These are phyloP conservation scores for Dicycla oo DNA, from an alignment of 2,888 invertebrate genomes.

Conservation along the genomic window DNA sequence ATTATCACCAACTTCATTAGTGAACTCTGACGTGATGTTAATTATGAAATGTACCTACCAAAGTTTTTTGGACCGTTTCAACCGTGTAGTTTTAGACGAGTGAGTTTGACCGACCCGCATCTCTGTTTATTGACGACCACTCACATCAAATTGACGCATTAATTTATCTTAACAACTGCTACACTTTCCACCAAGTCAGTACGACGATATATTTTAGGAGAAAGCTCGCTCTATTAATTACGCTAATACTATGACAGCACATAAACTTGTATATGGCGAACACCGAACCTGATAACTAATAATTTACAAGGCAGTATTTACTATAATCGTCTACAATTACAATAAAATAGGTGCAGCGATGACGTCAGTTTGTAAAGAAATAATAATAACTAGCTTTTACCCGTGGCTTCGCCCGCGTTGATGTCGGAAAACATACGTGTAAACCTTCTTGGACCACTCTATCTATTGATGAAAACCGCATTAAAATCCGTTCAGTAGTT, in stretches of 20 bases:
- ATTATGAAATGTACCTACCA: neutral
- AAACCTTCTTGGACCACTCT: too few relatives aligned
- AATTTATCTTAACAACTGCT: constrained; percentile 77
- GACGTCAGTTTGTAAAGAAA: neutral
- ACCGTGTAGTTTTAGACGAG: constrained; percentile 14
- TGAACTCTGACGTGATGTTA: neutral
- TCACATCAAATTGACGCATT: constrained; percentile 76
- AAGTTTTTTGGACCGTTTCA: neutral
- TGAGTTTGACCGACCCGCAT: constrained; percentile 70
- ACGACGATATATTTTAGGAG: constrained; percentile 73
- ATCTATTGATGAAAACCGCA: too few relatives aligned
- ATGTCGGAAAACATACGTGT: too few relatives aligned
- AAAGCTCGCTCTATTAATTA: constrained; percentile 69
- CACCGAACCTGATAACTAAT: constrained; percentile 4
- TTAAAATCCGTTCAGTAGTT: too few relatives aligned
- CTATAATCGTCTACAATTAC: neutral
- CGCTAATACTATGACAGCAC: constrained; percentile 42
- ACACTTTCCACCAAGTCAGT: constrained; percentile 79
- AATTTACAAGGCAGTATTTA: neutral
- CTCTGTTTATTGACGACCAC: constrained; percentile 71
- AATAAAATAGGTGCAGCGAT: neutral
- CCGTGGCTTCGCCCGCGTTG: too few relatives aligned
- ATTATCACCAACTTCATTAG: neutral
- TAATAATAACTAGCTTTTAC: neutral
- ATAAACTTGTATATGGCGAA: constrained; percentile 33